These are phyloP conservation scores for Cossypha heuglini DNA, from an alignment of 2,797 vertebrate genomes.

Conservation along the genomic window DNA sequence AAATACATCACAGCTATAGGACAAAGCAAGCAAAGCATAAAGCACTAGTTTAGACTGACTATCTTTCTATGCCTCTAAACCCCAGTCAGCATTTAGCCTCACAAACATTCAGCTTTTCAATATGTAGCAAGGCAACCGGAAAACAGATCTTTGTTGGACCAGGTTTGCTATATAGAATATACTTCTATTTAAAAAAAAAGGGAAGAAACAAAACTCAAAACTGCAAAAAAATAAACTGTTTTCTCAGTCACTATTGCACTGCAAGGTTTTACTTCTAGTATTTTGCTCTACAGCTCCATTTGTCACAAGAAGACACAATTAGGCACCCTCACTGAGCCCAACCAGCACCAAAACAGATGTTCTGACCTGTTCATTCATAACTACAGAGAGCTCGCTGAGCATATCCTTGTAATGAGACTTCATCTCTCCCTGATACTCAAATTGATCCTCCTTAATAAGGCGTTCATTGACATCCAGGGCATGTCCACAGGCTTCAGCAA, in stretches of 20 bases:
- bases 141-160: not conserved
- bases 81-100: not conserved
- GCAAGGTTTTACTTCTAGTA: not conserved
- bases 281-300: not conserved
- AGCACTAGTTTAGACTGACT: not conserved
- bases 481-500: constrained; percentile 94
- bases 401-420: constrained; percentile 95
- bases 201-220: not conserved
- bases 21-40: not conserved
- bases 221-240: not conserved
- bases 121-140: not conserved
- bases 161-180: not conserved
- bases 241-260: not conserved
- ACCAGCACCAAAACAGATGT: not conserved
- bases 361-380: constrained; percentile 97
- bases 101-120: not conserved
- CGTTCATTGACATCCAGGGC: constrained; percentile 94
- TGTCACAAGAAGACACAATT: not conserved
- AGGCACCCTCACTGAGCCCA: not conserved
- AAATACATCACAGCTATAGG: not conserved
- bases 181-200: not conserved
- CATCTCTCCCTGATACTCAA: constrained; percentile 99
- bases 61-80: not conserved
- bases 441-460: constrained; percentile 97
- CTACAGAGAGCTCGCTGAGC: constrained; percentile 87